phyloP scores from a whole-genome alignment of 2,113 vertebrate genomes.

The Herpetotheres cachinnans region DNA sequence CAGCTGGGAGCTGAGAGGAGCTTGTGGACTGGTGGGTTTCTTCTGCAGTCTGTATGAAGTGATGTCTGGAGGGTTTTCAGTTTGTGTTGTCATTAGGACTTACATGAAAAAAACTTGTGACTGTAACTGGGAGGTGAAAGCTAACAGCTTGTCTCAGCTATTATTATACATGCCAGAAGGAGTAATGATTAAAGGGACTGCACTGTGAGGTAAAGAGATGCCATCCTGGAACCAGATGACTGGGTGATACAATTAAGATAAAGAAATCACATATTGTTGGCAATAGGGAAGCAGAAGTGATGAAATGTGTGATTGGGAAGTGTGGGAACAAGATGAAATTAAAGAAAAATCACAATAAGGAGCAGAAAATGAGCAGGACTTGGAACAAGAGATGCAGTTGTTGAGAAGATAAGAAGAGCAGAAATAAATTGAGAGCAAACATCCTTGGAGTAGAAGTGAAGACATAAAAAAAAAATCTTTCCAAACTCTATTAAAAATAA shows the following conservation, averaged over 20 bases:
- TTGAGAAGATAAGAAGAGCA: constrained; percentile 54
- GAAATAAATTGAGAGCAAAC: constrained; percentile 69
- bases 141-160: constrained; percentile 56
- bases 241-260: constrained; percentile 69
- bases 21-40: background rate
- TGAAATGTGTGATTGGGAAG: constrained; percentile 61
- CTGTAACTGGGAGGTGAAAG: constrained; percentile 38
- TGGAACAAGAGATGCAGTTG: constrained; percentile 62
- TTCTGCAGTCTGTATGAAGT: background rate
- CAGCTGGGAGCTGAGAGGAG: background rate
- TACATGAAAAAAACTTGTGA: background rate
- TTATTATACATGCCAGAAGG: constrained; percentile 59
- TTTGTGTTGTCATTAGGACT: constrained; percentile 44
- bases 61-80: background rate
- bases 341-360: constrained; percentile 55
- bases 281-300: constrained; percentile 53
- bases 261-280: constrained; percentile 53
- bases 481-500: constrained; percentile 43
- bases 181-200: constrained; percentile 54
- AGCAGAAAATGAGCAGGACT: constrained; percentile 60
- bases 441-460: constrained; percentile 29
- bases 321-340: constrained; percentile 52
- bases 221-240: constrained; percentile 57
- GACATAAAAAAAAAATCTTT: constrained; percentile 2
- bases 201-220: constrained; percentile 55